Base-by-base conservation (phyloP, 1,140 invertebrate genomes). In the Pogonus chalceus region DNA sequence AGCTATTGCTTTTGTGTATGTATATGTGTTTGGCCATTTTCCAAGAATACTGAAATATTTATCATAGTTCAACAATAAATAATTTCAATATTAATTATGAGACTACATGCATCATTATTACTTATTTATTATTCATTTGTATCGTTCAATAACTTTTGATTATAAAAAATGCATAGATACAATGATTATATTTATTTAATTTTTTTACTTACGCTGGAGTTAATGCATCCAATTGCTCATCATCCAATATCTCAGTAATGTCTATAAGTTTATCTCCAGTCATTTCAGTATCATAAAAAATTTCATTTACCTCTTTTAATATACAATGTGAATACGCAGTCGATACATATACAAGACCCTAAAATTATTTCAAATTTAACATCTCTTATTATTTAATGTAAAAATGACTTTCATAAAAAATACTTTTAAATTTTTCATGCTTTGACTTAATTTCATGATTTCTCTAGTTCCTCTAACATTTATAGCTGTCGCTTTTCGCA, bases 21-120 rank as follows among this genome's bases (percentile, higher is more conserved):
- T 81, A 60, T 93, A 94, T 0, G 87, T 90, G 62, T 93, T 93
- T 0, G 90, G 89, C 67, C 80, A 87, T n/a, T 83, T 76, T 0
- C 78, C 72, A 43, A 80, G 60, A 14, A 79, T 60, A 23, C 68
- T 60, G 52, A 2, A 56, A 59, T 51, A 52, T n/a, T n/a, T 82
- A 85, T 61, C 22, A 65, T 62, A 49, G 56, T n/a, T n/a, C n/a
- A n/a, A n/a, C n/a, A n/a, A n/a, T n/a, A 37, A 21, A 7, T n/a
- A n/a, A n/a, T n/a, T n/a, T n/a, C n/a, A n/a, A n/a, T n/a, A n/a
- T n/a, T n/a, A n/a, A n/a, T n/a, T n/a, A n/a, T n/a, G n/a, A n/a
- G n/a, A n/a, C n/a, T n/a, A n/a, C n/a, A n/a, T n/a, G n/a, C n/a
- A 26, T 35, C 24, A 20, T 18, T 23, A 16, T 3, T 2, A 1